Evolutionary conservation across 2,888 invertebrate genomes (phyloP), one percentile per base, ranked within the genome.

Genomic region (Monoplex corrugatus): DNA sequence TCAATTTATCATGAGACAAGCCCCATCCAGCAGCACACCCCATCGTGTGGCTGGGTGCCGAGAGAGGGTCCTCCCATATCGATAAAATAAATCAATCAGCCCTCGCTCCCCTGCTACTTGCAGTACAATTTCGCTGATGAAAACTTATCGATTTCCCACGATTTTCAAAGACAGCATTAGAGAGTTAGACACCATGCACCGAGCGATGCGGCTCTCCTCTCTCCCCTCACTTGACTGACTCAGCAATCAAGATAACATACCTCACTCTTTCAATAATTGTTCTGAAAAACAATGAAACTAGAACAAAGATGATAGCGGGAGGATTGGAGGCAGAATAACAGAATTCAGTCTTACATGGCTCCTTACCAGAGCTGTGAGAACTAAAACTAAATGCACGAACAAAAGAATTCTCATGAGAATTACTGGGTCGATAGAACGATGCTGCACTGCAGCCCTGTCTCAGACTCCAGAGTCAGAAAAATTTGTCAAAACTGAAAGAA

Each of bases 81-180:
- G 45, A 43, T 84, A 85, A 89, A 88, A 91, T 91, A 90, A 90
- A 91, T 91, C 91, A 91, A 91, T 91, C 87, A 63, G 68, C 72
- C 78, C 72, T 44, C 40, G 82, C n/a, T 32, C 44, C 87, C 57
- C 80, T 72, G 85, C 19, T 44, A 78, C 63, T 72, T 78, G 68
- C 35, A n/a, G 57, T 63, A 87, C 88, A 89, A 90, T 90, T 89
- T 87, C 75, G 86, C 32, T 90, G 90, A 90, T 90, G 89, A 90
- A 90, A 87, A 89, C 84, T 43, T 80, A 90, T 89, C 57, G 90
- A 90, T 90, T 89, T 80, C 57, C 57, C 32, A 83, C 85, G 50
- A 85, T 87, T 89, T 89, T 85, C 87, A 87, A 87, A 89, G 87
- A 72, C 68, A 50, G 28, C 28, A 16, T 28, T 87, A 78, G 35